phyloP scores from a whole-genome alignment of 2,888 invertebrate species.

The Onthophagus sagittarius region DNA sequence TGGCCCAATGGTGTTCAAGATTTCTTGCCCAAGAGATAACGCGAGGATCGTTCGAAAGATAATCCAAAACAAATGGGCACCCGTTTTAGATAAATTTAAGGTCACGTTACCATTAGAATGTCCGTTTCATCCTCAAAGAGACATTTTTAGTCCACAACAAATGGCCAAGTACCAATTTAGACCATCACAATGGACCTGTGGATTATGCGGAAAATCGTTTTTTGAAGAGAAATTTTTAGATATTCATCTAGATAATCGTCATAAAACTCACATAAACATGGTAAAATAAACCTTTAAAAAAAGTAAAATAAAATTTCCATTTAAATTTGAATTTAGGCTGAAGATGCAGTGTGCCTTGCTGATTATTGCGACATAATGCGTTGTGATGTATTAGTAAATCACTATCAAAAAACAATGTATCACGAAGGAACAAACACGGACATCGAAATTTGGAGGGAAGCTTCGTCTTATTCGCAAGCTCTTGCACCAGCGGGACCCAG shows the following conservation, averaged over 20 bases:
- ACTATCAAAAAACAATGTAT: conserved; percentile 65
- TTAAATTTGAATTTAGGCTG: conserved; percentile 59
- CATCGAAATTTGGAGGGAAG: conserved; percentile 80
- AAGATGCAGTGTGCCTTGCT: conserved; percentile 88
- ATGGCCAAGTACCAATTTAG: conserved; percentile 80
- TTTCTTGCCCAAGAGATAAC: conserved; percentile 84
- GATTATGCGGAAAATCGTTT: conserved; percentile 87
- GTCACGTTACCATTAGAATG: conserved; percentile 83
- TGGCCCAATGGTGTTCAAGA: conserved; percentile 80
- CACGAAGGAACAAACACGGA: conserved; percentile 68
- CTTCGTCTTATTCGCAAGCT: conserved; percentile 64
- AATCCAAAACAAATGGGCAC: conserved; percentile 87
- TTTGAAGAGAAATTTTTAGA: conserved; percentile 85
- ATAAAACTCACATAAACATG: conserved; percentile 79
- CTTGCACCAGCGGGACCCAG: conserved; percentile 49
- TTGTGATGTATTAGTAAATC: conserved; percentile 80
- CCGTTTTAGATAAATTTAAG: conserved; percentile 83
- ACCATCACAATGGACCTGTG: conserved; percentile 86
- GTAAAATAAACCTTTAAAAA: conserved; percentile 45
- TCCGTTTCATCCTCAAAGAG: conserved; percentile 82
- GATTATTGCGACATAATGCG: conserved; percentile 96
- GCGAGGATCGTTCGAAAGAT: conserved; percentile 83
- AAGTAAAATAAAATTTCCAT: not conserved
- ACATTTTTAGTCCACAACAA: conserved; percentile 84
- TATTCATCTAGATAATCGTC: conserved; percentile 84